Evolutionary conservation across 2,888 invertebrate species (phyloP), one percentile per base, ranked within the genome.

Genomic region (Athetis lepigone): DNA sequence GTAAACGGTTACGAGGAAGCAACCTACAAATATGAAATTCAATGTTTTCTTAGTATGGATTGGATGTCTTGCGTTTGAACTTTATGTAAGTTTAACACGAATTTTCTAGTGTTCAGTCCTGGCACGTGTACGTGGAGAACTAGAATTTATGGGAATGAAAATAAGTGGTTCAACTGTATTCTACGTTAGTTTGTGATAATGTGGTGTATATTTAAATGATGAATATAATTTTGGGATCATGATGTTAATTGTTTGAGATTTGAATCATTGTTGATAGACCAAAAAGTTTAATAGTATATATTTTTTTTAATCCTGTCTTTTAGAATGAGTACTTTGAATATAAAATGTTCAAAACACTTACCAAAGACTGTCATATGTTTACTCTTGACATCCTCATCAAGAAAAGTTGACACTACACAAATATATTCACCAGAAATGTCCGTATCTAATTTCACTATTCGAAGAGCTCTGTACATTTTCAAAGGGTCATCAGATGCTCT

Each of bases 371-470:
- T 96, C 96, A 97, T 96, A 67, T 93, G 95, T 83, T 96, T 96
- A 59, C 95, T 95, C 83, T 94, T 96, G 75, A 95, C 96, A 86
- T 97, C 97, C 82, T 97, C 97, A 67, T 96, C 96, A 83, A 96
- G 95, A 81, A 97, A 96, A 0, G 97, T 96, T 4, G 97, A 96
- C 58, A 97, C 97, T 65, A 96, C 95, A 91, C 97, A 97, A 77
- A 96, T 96, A 84, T 97, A 97, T 77, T 96, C 96, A 36, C 97
- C 97, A 54, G 97, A 96, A 79, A 97, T 95, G 77, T 97, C 96
- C 46, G 96, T 96, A 37, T 97, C 96, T 18, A 97, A 97, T 86
- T 96, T 96, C 45, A 96, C 91, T 82, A 98, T 97, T 81, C 96
- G 96, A 75, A 98, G 93, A 4, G 97, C 97, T 81, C 97, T 95